Evolutionary conservation across 2,113 vertebrate genomes (phyloP).

Genomic region (Rattus rattus): DNA sequence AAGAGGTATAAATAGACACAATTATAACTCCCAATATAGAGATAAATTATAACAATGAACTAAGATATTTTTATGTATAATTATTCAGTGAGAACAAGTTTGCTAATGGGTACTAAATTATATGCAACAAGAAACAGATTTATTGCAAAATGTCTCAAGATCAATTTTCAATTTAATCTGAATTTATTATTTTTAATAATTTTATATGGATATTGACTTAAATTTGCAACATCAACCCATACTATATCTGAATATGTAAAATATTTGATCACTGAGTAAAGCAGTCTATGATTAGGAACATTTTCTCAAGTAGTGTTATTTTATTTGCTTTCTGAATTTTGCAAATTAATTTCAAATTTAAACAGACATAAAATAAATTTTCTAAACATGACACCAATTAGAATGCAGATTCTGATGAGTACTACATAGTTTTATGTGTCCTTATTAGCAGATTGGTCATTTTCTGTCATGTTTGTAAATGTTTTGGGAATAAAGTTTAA

Average conservation of each 20-base stretch:
- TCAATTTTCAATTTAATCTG: background rate
- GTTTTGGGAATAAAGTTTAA: background rate
- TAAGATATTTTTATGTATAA: background rate
- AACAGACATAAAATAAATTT: constrained; percentile 31
- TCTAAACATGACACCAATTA: background rate
- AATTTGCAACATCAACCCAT: background rate
- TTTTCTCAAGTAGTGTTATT: background rate
- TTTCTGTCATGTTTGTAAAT: constrained; percentile 49
- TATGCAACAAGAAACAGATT: background rate
- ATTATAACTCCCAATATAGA: background rate
- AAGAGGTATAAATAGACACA: background rate
- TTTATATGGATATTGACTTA: background rate
- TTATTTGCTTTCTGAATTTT: background rate
- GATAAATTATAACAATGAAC: background rate
- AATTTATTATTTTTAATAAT: background rate
- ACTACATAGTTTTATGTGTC: background rate
- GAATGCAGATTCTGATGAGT: background rate
- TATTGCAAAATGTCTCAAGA: background rate
- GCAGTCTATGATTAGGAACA: background rate
- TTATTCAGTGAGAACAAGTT: background rate
- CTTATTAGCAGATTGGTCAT: background rate
- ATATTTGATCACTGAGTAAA: background rate
- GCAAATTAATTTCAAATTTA: background rate
- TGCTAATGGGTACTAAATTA: background rate
- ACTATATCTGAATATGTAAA: background rate